phyloP scores from a whole-genome alignment of 2,113 vertebrate species.

The Crotophaga sulcirostris region DNA sequence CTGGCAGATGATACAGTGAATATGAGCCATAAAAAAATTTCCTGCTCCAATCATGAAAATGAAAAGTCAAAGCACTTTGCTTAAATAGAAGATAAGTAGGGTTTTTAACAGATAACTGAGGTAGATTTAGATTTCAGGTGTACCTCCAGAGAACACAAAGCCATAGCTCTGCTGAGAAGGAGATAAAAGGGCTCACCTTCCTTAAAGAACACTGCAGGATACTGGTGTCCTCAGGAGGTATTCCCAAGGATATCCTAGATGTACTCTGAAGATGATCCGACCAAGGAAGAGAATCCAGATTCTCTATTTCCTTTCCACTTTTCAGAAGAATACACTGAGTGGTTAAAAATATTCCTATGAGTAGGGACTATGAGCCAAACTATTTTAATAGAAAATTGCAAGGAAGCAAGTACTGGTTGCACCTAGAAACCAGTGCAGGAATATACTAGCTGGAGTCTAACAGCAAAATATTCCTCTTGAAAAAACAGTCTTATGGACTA shows the following conservation, averaged over 20 bases:
- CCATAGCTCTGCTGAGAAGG: not conserved
- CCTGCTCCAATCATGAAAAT: not conserved
- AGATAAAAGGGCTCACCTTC: not conserved
- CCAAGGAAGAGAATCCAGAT: not conserved
- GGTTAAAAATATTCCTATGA: not conserved
- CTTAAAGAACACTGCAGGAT: not conserved
- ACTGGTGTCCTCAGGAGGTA: not conserved
- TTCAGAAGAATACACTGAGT: not conserved
- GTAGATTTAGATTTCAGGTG: not conserved
- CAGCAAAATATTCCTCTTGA: not conserved
- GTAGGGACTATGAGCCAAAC: not conserved
- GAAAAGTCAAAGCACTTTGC: not conserved
- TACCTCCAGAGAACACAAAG: not conserved
- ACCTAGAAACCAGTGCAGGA: not conserved
- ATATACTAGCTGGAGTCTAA: not conserved
- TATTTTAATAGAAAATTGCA: not conserved
- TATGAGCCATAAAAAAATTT: not conserved
- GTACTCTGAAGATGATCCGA: not conserved
- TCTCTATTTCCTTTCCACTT: not conserved
- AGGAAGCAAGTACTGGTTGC: not conserved
- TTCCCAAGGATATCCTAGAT: not conserved
- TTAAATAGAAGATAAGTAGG: not conserved
- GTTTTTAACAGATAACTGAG: not conserved
- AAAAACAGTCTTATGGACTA: not conserved
- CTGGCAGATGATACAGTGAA: not conserved